phyloP scores from a whole-genome alignment of 2,113 vertebrate species.

The Macrotis lagotis region DNA sequence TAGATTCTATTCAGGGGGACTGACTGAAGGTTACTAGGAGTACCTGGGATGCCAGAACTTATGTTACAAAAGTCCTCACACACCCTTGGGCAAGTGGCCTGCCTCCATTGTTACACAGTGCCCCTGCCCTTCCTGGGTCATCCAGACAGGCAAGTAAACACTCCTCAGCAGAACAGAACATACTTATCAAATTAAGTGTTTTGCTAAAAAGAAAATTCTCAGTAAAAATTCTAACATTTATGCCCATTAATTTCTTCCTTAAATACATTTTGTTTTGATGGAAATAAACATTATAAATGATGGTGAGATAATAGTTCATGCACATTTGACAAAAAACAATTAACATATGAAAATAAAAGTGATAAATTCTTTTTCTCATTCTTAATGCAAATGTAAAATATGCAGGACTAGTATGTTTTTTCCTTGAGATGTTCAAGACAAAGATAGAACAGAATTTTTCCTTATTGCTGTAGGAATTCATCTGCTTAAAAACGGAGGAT shows the following conservation, averaged over 20 bases:
- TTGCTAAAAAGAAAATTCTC: not conserved
- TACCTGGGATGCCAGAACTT: not conserved
- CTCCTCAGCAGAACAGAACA: not conserved
- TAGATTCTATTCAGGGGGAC: not conserved
- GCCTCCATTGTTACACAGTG: not conserved
- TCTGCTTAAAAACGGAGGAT: constrained; percentile 7
- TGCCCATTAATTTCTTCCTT: not conserved
- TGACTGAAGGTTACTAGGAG: not conserved
- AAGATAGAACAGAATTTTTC: not conserved
- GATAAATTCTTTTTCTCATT: not conserved
- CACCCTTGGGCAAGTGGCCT: not conserved
- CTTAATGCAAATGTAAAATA: not conserved
- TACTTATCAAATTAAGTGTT: not conserved
- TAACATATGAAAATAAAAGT: not conserved
- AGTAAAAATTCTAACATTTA: not conserved
- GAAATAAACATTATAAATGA: constrained; percentile 9
- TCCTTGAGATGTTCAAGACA: not conserved
- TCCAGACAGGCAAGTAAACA: not conserved
- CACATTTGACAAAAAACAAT: not conserved
- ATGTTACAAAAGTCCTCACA: not conserved
- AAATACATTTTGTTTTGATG: constrained; percentile 16
- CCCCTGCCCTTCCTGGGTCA: not conserved
- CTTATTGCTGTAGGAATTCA: constrained; percentile 25
- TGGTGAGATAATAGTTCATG: not conserved
- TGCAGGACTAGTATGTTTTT: not conserved